Evolutionary conservation across 2,797 vertebrate genomes (phyloP), one percentile per base, ranked within the genome.

Genomic region (Coregonus suidteri): DNA sequence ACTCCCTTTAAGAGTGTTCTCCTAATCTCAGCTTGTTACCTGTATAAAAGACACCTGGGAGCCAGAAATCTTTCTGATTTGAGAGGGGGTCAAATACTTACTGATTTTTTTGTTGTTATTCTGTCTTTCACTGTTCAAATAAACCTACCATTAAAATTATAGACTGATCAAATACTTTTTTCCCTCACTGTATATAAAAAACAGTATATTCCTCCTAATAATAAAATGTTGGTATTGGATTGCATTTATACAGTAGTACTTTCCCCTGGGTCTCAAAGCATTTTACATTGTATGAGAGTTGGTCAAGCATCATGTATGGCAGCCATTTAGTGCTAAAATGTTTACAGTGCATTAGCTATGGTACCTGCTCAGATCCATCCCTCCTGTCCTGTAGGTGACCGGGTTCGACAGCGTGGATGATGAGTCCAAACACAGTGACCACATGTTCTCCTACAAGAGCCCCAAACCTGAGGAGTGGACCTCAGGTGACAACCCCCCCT

Each of bases 401-500:
- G 98, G 98, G 0, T 99, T 99, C 64, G 98, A 99, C 93, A 99
- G 98, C 1, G 98, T 99, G 86, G 98, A 99, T 54, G 98, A 99
- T 6, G 98, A 99, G 84, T 99, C 98, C 87, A 99, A 99, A 90
- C 97, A 99, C 74, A 98, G 96, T 0, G 96, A 98, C 88, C 97
- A 99, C 86, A 95, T 99, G 94, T 99, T 99, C 92, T 96, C 96
- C 6, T 94, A 97, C 84, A 98, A 96, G 80, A 99, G 97, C 87
- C 97, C 98, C 14, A 96, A 92, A 85, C 98, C 98, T 3, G 97
- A 98, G 77, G 86, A 90, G 25, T 99, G 98, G 98, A 97, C 93
- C 66, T 89, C 88, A 0, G 95, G 96, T 6, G 95, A 96, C 76
- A 99, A 99, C 91, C 98, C 98, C 0, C 97, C 98, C 0, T 99